phyloP scores from a whole-genome alignment of 2,113 vertebrate genomes.

The Grammomys dolichurus region DNA sequence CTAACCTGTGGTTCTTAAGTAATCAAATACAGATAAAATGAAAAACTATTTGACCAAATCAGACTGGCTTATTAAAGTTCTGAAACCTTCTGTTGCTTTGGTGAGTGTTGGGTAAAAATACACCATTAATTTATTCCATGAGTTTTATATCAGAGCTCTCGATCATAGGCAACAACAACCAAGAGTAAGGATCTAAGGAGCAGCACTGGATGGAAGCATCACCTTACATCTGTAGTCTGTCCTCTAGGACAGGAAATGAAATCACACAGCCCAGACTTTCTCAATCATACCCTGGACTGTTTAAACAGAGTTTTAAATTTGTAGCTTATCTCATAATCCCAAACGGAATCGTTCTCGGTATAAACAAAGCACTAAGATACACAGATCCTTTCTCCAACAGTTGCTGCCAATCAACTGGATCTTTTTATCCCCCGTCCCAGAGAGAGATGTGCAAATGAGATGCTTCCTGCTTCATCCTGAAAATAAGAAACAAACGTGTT shows the following conservation, averaged over 20 bases:
- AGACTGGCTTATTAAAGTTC: constrained; percentile 58
- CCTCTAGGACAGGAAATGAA: constrained; percentile 54
- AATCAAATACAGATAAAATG: constrained; percentile 53
- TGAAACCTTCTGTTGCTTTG: constrained; percentile 73
- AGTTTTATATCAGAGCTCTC: constrained; percentile 50
- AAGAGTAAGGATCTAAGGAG: constrained; percentile 54
- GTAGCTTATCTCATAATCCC: constrained; percentile 58
- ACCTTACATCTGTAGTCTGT: constrained; percentile 15
- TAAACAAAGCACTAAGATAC: constrained; percentile 67
- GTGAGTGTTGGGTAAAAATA: constrained; percentile 73
- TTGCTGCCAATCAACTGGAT: constrained; percentile 17
- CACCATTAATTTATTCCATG: constrained; percentile 53
- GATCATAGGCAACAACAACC: constrained; percentile 41
- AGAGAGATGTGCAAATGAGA: constrained; percentile 75
- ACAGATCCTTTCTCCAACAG: constrained; percentile 65
- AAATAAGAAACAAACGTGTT: constrained; percentile 17
- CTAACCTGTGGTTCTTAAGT: constrained; percentile 18
- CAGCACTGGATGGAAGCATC: constrained; percentile 64
- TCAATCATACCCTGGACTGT: constrained; percentile 38
- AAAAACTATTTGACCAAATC: constrained; percentile 53
- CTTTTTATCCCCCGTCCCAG: constrained; percentile 10
- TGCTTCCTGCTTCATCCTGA: constrained; percentile 78
- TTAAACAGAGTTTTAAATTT: constrained; percentile 65
- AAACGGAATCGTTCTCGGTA: constrained; percentile 35
- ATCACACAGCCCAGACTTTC: constrained; percentile 48